Base-by-base conservation (phyloP, 2,888 invertebrate genomes). In the Eupithecia pulchellata region DNA sequence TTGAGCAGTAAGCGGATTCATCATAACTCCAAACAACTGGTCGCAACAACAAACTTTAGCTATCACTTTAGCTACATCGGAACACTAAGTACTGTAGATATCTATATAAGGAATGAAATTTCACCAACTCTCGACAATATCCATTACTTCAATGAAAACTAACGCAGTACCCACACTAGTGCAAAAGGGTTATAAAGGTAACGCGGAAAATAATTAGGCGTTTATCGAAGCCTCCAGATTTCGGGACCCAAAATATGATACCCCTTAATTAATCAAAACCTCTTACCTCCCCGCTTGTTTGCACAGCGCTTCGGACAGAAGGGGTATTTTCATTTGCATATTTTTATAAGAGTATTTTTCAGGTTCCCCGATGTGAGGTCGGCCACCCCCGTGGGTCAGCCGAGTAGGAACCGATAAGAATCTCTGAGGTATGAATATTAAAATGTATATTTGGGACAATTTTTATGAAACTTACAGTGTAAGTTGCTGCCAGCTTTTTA, bases 241-340 rank as follows among this genome's bases (percentile, higher is more conserved):
- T 32, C 57, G 52, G 25, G 52, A 13, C 20, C 52, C 52, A 52
- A 52, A 52, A 52, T 52, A 25, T 66, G 61, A 71, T 69, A 74
- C 64, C 75, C 66, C 68, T 73, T 78, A 78, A 78, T 78, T 77
- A 77, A 78, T 78, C 77, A 77, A 78, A 75, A 72, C 71, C 74
- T 77, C 75, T 78, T 73, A 70, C 76, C 71, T 75, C 64, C 72
- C 67, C 60, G 68, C 64, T 75, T 75, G 78, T 78, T 78, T 73
- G 72, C 64, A 66, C 60, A 64, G 66, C 70, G 69, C 62, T 74
- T 68, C 52, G 64, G 70, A 64, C 75, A 69, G 64, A 75, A 75
- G 77, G 69, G 75, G 73, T 68, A 69, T 63, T 29, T n/a, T 63
- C 62, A 78, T 78, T 77, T 78, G 73, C 77, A 77, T 78, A 78